Conservation (phyloP, 1,140 invertebrate species). For the Cecropterus lyciades region DNA sequence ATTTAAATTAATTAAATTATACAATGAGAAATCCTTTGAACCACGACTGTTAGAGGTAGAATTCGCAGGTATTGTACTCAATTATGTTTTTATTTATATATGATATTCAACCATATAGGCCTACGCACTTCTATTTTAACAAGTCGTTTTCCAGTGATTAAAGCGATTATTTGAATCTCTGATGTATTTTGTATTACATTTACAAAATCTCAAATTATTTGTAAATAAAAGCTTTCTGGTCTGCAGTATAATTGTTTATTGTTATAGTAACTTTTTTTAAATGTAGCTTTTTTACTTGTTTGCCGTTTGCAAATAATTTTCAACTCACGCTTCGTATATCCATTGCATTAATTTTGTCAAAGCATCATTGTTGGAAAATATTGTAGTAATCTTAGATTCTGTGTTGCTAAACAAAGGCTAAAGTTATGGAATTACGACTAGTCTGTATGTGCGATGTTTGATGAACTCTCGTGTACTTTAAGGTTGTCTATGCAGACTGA, state of each 20-base stretch:
- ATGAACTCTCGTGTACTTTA: constrained; percentile 7
- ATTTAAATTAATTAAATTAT: no score
- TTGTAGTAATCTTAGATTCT: not conserved
- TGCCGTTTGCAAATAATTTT: no score
- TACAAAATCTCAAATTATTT: constrained; percentile 13
- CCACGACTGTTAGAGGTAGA: no score
- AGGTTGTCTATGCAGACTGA: constrained; percentile 32
- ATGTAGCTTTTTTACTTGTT: no score
- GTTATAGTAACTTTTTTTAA: no score
- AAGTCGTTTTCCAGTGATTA: not conserved
- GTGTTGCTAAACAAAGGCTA: constrained; percentile 2
- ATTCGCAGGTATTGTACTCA: not conserved
- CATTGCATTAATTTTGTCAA: no score
- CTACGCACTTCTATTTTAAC: not conserved
- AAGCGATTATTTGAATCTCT: constrained; percentile 16
- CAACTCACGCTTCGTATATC: no score
- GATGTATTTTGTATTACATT: constrained; percentile 9
- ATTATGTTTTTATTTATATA: not conserved
- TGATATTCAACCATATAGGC: not conserved
- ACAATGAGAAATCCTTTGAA: no score
- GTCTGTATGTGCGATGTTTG: constrained; percentile 10
- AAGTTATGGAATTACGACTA: constrained; percentile 6
- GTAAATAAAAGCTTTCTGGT: no score
- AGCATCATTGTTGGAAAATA: no score
- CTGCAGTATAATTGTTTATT: no score